phyloP scores from a whole-genome alignment of 2,888 invertebrate genomes.

The Andrena fulva region DNA sequence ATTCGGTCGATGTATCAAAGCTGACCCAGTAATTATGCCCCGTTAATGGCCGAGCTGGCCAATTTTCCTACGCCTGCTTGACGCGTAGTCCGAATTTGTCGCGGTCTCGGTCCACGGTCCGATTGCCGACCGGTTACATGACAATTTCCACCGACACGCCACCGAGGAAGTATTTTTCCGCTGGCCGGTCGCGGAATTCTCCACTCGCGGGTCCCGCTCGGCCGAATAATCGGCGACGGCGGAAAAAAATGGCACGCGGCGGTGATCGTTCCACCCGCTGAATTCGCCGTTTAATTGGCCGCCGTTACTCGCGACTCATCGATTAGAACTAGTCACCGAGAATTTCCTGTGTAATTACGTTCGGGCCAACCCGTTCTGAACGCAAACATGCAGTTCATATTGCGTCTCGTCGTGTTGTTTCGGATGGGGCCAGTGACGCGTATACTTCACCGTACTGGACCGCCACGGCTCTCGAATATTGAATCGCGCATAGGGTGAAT shows the following conservation, averaged over 20 bases:
- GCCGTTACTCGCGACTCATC: constrained; percentile 24
- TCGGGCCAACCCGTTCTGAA: constrained; percentile 1
- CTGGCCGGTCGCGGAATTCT: background rate
- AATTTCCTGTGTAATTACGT: constrained; percentile 60
- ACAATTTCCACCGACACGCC: background rate
- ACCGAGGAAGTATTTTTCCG: background rate
- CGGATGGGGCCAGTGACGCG: constrained; percentile 16
- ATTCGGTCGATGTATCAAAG: constrained; percentile 36
- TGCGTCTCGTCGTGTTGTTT: background rate
- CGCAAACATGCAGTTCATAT: constrained; percentile 29
- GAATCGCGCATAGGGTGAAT: background rate
- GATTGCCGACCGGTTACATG: constrained; percentile 5
- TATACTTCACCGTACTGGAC: background rate
- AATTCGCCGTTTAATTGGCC: constrained; percentile 25
- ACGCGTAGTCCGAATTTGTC: constrained; percentile 23
- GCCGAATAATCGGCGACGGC: background rate
- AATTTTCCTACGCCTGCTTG: constrained; percentile 41
- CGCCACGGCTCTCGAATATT: constrained; percentile 18
- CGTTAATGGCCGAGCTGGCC: constrained; percentile 41
- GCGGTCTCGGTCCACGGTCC: constrained; percentile 11
- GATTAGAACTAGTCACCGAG: constrained; percentile 55
- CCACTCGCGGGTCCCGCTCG: background rate
- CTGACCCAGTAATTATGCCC: constrained; percentile 41
- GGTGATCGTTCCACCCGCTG: background rate
- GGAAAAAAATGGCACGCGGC: background rate